Percentiles rank a stretch among this genome's conserved stretches.
Conservation (phyloP, 1,140 invertebrate species). For the Pteromalus puparum region DNA sequence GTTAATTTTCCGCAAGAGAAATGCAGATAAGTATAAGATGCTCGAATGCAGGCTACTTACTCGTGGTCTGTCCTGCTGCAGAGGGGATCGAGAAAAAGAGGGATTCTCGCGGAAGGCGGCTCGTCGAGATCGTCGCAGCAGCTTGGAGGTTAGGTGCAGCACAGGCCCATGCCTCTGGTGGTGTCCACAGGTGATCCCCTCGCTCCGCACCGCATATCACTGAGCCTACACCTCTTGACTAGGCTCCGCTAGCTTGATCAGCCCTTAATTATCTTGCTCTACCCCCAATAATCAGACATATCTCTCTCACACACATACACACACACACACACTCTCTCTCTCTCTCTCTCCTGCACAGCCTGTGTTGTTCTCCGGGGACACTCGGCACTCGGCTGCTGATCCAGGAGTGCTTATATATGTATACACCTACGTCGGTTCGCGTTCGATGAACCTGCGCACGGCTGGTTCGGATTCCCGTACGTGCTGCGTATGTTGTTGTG, state of each 20-base stretch:
- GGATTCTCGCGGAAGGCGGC: not conserved
- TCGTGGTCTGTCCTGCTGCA: not conserved
- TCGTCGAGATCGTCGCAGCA: not conserved
- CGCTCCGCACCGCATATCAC: not conserved
- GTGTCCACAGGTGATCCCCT: not conserved
- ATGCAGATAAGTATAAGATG: no score
- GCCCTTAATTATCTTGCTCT: not conserved
- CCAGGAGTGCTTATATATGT: not conserved
- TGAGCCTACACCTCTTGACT: not conserved
- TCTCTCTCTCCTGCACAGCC: not conserved
- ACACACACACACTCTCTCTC: no score
- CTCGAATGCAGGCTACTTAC: not conserved
- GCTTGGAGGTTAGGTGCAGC: slow-evolving; percentile 42
- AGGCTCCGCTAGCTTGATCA: not conserved
- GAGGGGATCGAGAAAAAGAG: not conserved
- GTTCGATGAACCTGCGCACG: not conserved
- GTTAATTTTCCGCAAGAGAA: not conserved
- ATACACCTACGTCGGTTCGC: not conserved
- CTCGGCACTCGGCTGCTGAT: not conserved
- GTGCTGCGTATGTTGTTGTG: no score
- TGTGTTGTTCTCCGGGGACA: not conserved
- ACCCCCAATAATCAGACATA: not conserved
- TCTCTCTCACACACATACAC: not conserved
- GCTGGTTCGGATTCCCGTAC: not conserved
- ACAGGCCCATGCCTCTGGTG: not conserved